Conservation (phyloP, 2,113 vertebrate species). For the Hippopotamus amphibius region DNA sequence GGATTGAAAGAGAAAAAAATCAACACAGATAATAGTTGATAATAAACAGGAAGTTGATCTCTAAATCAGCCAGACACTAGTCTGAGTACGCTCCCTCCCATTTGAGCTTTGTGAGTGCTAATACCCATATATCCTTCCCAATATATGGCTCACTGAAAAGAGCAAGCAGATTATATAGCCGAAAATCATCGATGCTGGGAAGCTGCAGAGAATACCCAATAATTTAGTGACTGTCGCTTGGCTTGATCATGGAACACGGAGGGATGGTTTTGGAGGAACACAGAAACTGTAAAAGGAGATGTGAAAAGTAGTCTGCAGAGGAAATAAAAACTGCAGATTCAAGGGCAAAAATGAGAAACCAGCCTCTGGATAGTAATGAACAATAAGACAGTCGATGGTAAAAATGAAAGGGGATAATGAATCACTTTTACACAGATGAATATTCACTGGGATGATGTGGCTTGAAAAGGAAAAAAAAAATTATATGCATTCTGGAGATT, state of each 20-base stretch:
- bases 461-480: background rate
- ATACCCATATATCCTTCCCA: background rate
- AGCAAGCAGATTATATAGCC: background rate
- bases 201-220: conserved; percentile 13
- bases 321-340: conserved; percentile 64
- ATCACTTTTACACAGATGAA: conserved; percentile 66
- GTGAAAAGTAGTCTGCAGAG: conserved; percentile 47
- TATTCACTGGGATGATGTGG: conserved; percentile 46
- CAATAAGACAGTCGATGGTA: conserved; percentile 32
- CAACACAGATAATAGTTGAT: background rate
- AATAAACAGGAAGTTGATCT: conserved; percentile 60
- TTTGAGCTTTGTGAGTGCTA: background rate
- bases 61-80: background rate
- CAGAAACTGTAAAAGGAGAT: conserved; percentile 59
- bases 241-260: conserved; percentile 30
- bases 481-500: background rate
- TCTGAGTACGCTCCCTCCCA: background rate
- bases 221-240: conserved; percentile 38
- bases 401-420: conserved; percentile 69
- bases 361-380: conserved; percentile 56
- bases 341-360: conserved; percentile 66
- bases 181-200: background rate
- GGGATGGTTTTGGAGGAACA: conserved; percentile 54
- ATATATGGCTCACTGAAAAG: conserved; percentile 8
- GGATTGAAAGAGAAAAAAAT: background rate